Evolutionary conservation across 2,797 vertebrate genomes (phyloP).

Genomic region (Hypotaenidia philippensis): DNA sequence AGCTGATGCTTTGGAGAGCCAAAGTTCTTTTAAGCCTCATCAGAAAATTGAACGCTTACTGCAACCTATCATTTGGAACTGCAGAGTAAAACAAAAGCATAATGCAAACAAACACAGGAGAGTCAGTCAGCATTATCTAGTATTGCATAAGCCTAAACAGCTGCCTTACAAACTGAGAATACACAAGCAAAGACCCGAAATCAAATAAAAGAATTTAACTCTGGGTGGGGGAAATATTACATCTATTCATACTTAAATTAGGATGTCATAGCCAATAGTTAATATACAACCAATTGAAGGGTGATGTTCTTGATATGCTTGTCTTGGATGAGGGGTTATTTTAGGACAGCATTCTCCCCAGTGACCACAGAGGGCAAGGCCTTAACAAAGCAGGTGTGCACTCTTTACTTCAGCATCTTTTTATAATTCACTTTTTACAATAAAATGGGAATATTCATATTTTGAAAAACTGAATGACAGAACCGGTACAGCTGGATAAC

Average conservation of each 20-base stretch:
- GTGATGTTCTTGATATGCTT: background rate
- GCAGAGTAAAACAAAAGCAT: conserved; percentile 52
- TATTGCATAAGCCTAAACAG: conserved; percentile 27
- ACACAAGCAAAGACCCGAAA: background rate
- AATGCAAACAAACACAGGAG: conserved; percentile 47
- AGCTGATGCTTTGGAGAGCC: conserved; percentile 58
- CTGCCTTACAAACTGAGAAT: conserved; percentile 25
- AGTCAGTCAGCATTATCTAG: conserved; percentile 39
- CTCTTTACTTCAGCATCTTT: background rate
- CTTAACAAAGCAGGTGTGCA: background rate
- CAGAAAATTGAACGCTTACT: conserved; percentile 75
- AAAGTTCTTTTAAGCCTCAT: conserved; percentile 75
- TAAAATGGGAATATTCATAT: background rate
- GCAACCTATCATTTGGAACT: conserved; percentile 53
- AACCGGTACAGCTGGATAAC: background rate
- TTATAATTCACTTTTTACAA: background rate
- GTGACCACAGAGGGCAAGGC: background rate
- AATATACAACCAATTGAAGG: background rate
- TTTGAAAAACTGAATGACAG: background rate
- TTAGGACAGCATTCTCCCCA: background rate
- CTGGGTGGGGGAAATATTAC: background rate
- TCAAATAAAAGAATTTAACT: conserved; percentile 21
- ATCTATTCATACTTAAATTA: conserved; percentile 35
- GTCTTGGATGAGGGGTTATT: background rate
- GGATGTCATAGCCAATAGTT: conserved; percentile 11